Base-by-base conservation (phyloP, 2,888 invertebrate genomes). In the Lordiphosa andalusiaca region DNA sequence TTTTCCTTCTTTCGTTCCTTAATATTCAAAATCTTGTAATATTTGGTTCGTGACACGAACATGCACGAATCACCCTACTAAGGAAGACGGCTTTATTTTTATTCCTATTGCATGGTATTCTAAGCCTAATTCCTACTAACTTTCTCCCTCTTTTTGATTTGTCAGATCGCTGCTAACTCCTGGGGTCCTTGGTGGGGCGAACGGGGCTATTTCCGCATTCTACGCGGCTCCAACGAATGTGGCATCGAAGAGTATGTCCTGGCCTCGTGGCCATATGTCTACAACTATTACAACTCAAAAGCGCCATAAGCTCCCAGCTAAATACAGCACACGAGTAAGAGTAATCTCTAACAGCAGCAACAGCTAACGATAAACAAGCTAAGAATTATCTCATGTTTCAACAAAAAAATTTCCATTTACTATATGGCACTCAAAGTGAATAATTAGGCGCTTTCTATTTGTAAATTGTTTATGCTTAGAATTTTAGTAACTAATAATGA, bases 161-260 rank as follows among this genome's bases (percentile, higher is more conserved):
- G 90, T 4, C 91, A 98, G 98, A 91, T 95, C 85, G 96, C 95
- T 39, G 96, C 96, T 44, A 98, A 98, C 90, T 97, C 97, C 33
- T 98, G 98, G 98, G 98, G 98, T 6, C 84, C 89, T 0, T 91
- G 93, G 71, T 98, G 98, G 98, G 98, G 98, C 7, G 97, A 98
- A 87, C 91, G 93, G 65, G 98, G 98, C 0, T 95, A 93, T 87
- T 98, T 98, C 93, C 92, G 94, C 60, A 98, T 98, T 77, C 89
- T 92, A 4, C 93, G 95, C 56, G 98, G 98, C 39, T 89, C 87
- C 52, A 95, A 97, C 90, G 97, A 98, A 87, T 95, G 96, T 83
- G 94, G 94, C 71, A 97, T 98, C 85, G 98, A 98, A 87, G 93
- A 93, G 2, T 97, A 95, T 89, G 95, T 98, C 4, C 91, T 98